Base-by-base conservation (phyloP, 2,888 invertebrate species). In the Elaeidobius kamerunicus region DNA sequence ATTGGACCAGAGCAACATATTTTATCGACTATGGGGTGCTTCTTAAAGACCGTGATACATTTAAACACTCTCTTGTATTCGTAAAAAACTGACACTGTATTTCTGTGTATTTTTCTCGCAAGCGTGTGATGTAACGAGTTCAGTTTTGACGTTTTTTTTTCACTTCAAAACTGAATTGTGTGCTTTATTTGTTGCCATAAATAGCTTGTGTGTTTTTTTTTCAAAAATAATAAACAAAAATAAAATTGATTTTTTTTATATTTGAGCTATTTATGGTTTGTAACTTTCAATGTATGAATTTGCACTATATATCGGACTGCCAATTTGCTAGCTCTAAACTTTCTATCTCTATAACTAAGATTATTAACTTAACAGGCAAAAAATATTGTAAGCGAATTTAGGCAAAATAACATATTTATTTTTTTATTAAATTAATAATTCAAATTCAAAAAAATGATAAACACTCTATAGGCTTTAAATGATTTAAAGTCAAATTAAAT, bases 271-370 rank as follows among this genome's bases (percentile, higher is more conserved):
- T 50, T 53, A 30, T 47, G 45, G 48, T 41, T 41, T 64, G 68
- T 67, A n/a, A 69, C 67, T 69, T 62, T 68, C 65, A 67, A 68
- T 69, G 69, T 69, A 67, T 64, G 65, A 66, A 65, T 61, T 59
- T 71, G 70, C 71, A 70, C 70, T 68, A 58, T 60, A 58, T 60
- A 63, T 64, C 65, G 61, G 64, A 61, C 60, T 64, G 66, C 66
- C 63, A 65, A 64, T 65, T n/a, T 64, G 67, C 67, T 67, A 67
- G 67, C 67, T 67, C 67, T 67, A 63, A 52, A 48, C 49, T 67
- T 65, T 66, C 65, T 67, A 64, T 63, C 62, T 71, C 67, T 70
- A 65, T 71, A 19, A 67, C 20, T 32, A n/a, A 64, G 67, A 67
- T 65, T 66, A 63, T 65, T 53, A 59, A 65, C 62, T 61, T 61